Base-by-base conservation (phyloP, 1,140 invertebrate genomes). In the Muscidifurax raptorellus region DNA sequence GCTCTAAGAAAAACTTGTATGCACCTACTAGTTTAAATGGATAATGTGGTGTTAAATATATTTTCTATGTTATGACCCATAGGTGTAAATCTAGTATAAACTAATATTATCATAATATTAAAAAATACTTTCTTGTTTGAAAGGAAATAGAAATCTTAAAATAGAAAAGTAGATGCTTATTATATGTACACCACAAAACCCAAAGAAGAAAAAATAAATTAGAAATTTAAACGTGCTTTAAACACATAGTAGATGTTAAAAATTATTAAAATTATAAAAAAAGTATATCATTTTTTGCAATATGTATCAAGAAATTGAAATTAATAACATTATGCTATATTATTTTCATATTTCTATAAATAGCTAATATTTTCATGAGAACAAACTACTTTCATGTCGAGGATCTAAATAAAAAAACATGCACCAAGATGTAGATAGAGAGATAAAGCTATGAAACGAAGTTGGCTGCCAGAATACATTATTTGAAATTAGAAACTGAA, bases 361-460 rank as follows among this genome's bases (percentile, higher is more conserved):
- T 30, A 69, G 10, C 28, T 13, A 28, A 7, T 27, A 28, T 69
- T 22, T 59, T 59, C n/a, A 59, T 59, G 52, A 59, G 7, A 72
- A 10, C 0, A 36, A 40, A 74, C 25, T 83, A 83, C 22, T 52
- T 28, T 13, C 44, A 59, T 52, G 44, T 79, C 13, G 66, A 72
- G 44, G 59, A 83, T 78, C 9, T 77, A 40, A 74, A 66, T 64
- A 15, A 83, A 52, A 25, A 71, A 59, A 10, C 69, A 66, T 84
- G 83, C 83, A 84, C 1, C 25, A 78, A 79, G 18, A 40, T 22
- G 64, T 27, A 78, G 40, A 77, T 71, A 71, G 4, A 83, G 12
- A 79, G n/a, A 27, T 72, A 44, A 78, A 78, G 25, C n/a, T 78
- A n/a, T 71, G 74, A 83, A n/a, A 75, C 75, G 75, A 83, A 83